Evolutionary conservation across 1,140 invertebrate species (phyloP).

Genomic region (Bombus turneri): DNA sequence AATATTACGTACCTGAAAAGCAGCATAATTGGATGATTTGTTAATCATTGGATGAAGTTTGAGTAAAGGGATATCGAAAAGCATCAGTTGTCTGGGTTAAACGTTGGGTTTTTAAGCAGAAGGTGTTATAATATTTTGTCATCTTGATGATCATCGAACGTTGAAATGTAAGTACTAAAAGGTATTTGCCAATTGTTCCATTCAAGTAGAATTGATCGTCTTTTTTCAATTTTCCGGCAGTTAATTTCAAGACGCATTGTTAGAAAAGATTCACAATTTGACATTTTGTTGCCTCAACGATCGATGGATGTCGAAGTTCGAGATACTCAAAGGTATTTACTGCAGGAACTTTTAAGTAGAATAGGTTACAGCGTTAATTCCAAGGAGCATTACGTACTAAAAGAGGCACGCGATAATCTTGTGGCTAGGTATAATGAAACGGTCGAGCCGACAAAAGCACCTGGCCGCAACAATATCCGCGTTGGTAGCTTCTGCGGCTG

Average conservation of each 20-base stretch:
- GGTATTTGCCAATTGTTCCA: too few relatives aligned
- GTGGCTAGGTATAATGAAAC: constrained; percentile 53
- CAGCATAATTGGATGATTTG: too few relatives aligned
- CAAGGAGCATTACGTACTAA: constrained; percentile 9
- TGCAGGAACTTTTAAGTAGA: neutral
- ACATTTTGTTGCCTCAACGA: neutral
- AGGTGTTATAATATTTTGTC: too few relatives aligned
- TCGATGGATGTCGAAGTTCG: neutral
- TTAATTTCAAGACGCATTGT: too few relatives aligned
- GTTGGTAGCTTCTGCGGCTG: constrained; percentile 57
- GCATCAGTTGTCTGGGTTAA: too few relatives aligned
- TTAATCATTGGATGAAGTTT: too few relatives aligned
- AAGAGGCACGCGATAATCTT: constrained; percentile 49
- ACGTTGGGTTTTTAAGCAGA: too few relatives aligned
- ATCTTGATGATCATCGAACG: too few relatives aligned
- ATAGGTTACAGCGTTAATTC: constrained; percentile 8
- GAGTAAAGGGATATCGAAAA: too few relatives aligned
- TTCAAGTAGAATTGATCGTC: too few relatives aligned
- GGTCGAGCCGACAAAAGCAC: constrained; percentile 57
- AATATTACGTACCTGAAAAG: too few relatives aligned
- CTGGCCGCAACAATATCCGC: constrained; percentile 53
- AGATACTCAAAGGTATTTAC: neutral
- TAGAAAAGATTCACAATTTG: neutral
- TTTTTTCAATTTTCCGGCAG: rapidly evolving
- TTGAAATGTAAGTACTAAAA: too few relatives aligned